A percentile compares a stretch with the other conserved stretches of the same genome.
Evolutionary conservation across 2,113 vertebrate genomes (phyloP).

Genomic region (Odocoileus hemionus): DNA sequence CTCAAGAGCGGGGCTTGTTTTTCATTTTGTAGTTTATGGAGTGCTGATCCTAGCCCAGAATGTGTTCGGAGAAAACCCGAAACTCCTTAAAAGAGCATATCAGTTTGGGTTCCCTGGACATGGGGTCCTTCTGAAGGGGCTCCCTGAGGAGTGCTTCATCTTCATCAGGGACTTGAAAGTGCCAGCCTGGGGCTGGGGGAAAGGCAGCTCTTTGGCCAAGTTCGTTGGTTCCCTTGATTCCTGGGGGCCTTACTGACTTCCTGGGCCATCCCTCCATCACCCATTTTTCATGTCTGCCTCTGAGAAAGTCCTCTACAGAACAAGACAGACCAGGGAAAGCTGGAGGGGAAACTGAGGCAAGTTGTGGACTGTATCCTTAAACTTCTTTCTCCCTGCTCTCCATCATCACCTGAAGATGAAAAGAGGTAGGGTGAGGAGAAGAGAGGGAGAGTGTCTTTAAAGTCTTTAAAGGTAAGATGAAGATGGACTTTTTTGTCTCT

Average conservation of each 20-base stretch:
- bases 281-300: not conserved
- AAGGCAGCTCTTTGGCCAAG: not conserved
- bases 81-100: conserved; percentile 37
- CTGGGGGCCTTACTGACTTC: not conserved
- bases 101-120: not conserved
- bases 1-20: not conserved
- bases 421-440: not conserved
- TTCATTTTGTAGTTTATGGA: conserved; percentile 38
- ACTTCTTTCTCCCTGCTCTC: not conserved
- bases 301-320: not conserved
- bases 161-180: not conserved
- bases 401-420: not conserved
- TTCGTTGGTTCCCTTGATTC: not conserved
- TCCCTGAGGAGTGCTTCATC: not conserved
- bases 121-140: not conserved
- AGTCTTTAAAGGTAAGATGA: not conserved
- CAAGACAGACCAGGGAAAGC: not conserved
- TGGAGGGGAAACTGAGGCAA: not conserved
- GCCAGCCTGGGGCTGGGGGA: not conserved
- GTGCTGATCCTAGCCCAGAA: not conserved
- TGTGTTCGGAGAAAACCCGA: not conserved
- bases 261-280: not conserved
- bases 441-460: not conserved
- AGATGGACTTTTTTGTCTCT: not conserved
- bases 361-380: not conserved